These are phyloP conservation scores for Agonopterix heracliana DNA, from an alignment of 2,888 invertebrate genomes.

Conservation along the genomic window DNA sequence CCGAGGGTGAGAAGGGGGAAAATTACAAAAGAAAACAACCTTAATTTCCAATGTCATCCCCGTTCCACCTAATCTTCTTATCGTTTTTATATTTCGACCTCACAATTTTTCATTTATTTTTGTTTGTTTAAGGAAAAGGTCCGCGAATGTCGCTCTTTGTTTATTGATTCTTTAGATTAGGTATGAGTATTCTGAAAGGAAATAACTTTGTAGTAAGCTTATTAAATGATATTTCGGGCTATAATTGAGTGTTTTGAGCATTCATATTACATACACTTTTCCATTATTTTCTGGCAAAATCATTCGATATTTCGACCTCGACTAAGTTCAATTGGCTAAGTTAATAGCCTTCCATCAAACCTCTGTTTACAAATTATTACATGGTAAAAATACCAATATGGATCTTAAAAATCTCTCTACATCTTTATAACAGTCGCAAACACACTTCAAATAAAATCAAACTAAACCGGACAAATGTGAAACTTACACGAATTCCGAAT, in stretches of 20 bases:
- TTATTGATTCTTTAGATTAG: constrained; percentile 48
- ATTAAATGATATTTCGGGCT: constrained; percentile 5
- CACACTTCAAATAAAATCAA: not conserved
- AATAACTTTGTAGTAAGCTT: constrained; percentile 10
- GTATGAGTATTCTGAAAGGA: constrained; percentile 20
- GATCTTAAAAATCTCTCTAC: not conserved
- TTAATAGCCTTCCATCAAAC: not conserved
- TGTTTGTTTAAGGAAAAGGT: constrained; percentile 70
- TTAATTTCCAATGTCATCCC: constrained; percentile 77
- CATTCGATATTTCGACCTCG: too few species aligned
- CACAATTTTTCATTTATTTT: constrained; percentile 74
- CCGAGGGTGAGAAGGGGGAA: constrained; percentile 64
- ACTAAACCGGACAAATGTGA: constrained; percentile 39
- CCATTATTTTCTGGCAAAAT: not conserved
- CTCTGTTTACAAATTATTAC: not conserved
- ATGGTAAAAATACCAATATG: not conserved
- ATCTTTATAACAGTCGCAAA: not conserved
- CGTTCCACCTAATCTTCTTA: constrained; percentile 75
- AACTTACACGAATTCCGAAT: constrained; percentile 46
- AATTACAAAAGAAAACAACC: constrained; percentile 76
- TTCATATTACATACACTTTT: not conserved
- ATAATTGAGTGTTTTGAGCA: not conserved
- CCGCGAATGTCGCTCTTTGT: constrained; percentile 27
- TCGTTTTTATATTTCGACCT: constrained; percentile 73
- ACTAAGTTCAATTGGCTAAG: not conserved